Base-by-base conservation (phyloP, 2,113 vertebrate genomes). In the Phrynocephalus versicolor region DNA sequence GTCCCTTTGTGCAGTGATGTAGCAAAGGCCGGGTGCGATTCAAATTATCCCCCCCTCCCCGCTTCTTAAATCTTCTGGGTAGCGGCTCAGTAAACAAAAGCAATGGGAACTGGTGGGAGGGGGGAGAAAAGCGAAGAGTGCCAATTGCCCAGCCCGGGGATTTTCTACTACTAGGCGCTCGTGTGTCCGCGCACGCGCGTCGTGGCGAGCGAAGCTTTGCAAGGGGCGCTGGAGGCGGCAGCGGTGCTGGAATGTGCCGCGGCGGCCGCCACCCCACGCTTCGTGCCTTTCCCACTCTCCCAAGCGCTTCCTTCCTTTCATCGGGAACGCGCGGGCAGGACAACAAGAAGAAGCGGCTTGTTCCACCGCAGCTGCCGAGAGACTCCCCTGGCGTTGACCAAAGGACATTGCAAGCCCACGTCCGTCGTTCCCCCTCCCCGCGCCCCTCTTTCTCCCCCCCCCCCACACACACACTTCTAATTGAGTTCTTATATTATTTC, bases 331-430 rank as follows among this genome's bases (percentile, higher is more conserved):
- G n/a, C 62, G 27, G 1, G 8, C 51, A 35, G 41, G 33, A 45
- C n/a, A n/a, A n/a, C n/a, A 82, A 70, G 60, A 65, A 45, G 37
- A n/a, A 71, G 39, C 65, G 13, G 14, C 75, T 37, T 76, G 37
- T 15, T 39, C 64, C 12, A 55, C 27, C 65, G 30, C 27, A 9
- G 57, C 58, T 55, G 19, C 37, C 12, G 57, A 14, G 58, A 62
- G 79, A 62, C 77, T 58, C 84, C 88, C 86, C 79, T 85, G 37
- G 72, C 82, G 69, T 37, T 73, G 80, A 79, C 67, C 77, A 45
- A 71, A 27, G 7, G 82, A n/a, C 35, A 30, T 81, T 91, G 88
- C 82, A 41, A 14, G 33, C 85, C 37, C 12, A 30, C 19, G n/a
- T 30, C 73, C 86, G 83, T 33, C 0, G 33, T 12, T 41, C 2